A percentile compares a stretch with the other conserved stretches of the same genome.
Evolutionary conservation across 2,888 invertebrate species (phyloP).

Genomic region (Pheosia tremula): DNA sequence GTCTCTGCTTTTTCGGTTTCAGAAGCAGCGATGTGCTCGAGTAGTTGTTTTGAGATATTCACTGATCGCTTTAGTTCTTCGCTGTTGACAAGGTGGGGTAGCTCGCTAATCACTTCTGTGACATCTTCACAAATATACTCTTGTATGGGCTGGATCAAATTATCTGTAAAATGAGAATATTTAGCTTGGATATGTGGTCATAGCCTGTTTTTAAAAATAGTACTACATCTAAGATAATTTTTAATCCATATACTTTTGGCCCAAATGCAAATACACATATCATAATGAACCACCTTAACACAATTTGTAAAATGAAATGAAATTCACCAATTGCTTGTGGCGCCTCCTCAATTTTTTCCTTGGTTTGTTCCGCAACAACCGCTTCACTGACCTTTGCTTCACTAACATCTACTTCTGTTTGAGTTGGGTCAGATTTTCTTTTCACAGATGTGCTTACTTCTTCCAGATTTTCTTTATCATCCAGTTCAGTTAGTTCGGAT

Average conservation of each 20-base stretch:
- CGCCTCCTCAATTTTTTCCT: constrained; percentile 11
- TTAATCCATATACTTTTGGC: too few species aligned
- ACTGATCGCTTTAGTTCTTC: constrained; percentile 46
- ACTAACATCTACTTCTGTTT: constrained; percentile 10
- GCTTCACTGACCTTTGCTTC: too few species aligned
- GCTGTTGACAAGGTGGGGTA: constrained; percentile 35
- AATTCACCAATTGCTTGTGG: constrained; percentile 21
- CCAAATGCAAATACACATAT: too few species aligned
- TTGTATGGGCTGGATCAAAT: constrained; percentile 49
- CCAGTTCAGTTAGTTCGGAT: not conserved
- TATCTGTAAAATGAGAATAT: constrained; percentile 36
- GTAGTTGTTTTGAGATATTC: constrained; percentile 49
- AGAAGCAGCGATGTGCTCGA: constrained; percentile 35
- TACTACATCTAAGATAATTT: too few species aligned
- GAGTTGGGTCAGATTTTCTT: constrained; percentile 18
- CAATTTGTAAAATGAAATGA: too few species aligned
- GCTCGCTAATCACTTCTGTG: constrained; percentile 38
- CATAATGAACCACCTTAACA: too few species aligned
- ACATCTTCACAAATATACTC: constrained; percentile 51
- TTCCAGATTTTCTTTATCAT: constrained; percentile 12
- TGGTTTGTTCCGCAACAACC: constrained; percentile 11
- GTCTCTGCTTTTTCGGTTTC: constrained; percentile 23
- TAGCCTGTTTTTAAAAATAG: too few species aligned
- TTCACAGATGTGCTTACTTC: constrained; percentile 15
- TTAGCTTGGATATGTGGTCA: too few species aligned